A percentile compares a stretch with the other conserved stretches of the same genome.
Conservation (phyloP, 2,797 vertebrate species). For the Molossus molossus region DNA sequence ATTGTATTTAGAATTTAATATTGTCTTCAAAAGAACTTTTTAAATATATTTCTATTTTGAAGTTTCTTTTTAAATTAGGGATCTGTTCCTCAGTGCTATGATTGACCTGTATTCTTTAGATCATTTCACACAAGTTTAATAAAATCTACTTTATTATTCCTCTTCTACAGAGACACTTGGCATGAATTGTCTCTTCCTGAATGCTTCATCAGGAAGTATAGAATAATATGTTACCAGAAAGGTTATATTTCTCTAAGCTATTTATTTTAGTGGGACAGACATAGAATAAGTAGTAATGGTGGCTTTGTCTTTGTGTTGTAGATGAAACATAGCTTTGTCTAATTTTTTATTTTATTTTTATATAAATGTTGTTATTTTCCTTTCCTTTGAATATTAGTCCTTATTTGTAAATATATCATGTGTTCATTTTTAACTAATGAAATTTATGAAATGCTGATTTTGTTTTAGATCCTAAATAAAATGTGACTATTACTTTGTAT, state of each 20-base stretch:
- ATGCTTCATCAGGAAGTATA: neutral
- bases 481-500: conserved; percentile 8
- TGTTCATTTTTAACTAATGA: conserved; percentile 62
- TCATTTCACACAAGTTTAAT: neutral
- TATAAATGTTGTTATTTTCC: neutral
- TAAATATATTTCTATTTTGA: neutral
- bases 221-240: neutral
- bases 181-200: neutral
- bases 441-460: conserved; percentile 39
- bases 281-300: neutral
- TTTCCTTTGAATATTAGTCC: neutral
- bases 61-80: neutral
- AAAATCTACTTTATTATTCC: neutral
- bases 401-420: neutral
- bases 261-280: neutral
- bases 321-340: neutral
- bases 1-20: neutral
- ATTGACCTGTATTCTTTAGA: neutral
- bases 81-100: neutral
- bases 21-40: conserved; percentile 35
- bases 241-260: neutral
- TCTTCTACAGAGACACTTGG: neutral
- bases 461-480: conserved; percentile 19
- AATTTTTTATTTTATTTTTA: conserved; percentile 50
- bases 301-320: conserved; percentile 20